Conservation (phyloP, 2,797 vertebrate species). For the Hydrolagus colliei region DNA sequence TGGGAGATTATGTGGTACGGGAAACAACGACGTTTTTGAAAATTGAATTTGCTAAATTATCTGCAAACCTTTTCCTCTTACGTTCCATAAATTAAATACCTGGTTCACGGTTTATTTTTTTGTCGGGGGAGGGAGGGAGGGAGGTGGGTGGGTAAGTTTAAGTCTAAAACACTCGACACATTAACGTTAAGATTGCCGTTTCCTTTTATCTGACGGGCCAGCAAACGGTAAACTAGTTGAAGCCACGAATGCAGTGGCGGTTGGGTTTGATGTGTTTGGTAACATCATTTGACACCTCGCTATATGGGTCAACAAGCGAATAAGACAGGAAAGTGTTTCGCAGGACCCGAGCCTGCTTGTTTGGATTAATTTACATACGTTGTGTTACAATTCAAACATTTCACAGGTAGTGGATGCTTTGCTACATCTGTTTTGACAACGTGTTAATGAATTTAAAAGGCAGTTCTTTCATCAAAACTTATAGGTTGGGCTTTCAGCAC, state of each 20-base stretch:
- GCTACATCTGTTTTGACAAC: neutral
- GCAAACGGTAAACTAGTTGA: neutral
- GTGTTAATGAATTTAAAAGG: conserved; percentile 30
- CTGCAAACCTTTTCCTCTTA: neutral
- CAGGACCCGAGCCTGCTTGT: conserved; percentile 4
- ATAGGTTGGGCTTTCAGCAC: neutral
- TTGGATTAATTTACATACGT: conserved; percentile 4
- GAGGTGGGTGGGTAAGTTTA: too few species aligned
- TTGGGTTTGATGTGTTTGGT: neutral
- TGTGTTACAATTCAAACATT: conserved; percentile 11
- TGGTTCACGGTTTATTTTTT: too few species aligned
- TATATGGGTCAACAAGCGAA: neutral
- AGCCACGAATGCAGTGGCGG: neutral
- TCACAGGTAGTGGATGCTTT: neutral
- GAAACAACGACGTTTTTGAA: neutral
- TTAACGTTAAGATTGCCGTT: neutral
- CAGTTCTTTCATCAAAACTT: neutral
- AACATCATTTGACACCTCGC: conserved; percentile 4
- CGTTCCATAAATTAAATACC: too few species aligned
- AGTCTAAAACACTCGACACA: neutral
- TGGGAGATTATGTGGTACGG: too few species aligned
- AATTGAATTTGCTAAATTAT: neutral
- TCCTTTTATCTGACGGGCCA: neutral
- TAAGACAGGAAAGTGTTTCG: neutral
- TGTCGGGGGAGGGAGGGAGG: neutral